Conservation (phyloP, 2,797 vertebrate species). For the Selene dorsalis region DNA sequence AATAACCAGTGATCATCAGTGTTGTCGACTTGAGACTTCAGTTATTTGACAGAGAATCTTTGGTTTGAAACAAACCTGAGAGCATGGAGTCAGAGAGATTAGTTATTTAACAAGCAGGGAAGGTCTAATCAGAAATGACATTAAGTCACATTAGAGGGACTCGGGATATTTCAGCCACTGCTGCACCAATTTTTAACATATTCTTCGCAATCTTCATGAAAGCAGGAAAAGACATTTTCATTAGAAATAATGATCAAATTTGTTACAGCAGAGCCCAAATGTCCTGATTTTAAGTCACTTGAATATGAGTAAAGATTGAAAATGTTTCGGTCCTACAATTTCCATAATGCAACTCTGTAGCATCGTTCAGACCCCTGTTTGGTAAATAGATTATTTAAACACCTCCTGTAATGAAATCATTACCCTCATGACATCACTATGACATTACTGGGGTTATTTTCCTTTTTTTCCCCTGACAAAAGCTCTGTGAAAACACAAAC, state of each 20-base stretch:
- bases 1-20: not conserved
- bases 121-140: not conserved
- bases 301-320: constrained; percentile 9
- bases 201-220: not conserved
- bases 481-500: not conserved
- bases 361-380: not conserved
- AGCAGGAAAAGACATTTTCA: too few relatives aligned
- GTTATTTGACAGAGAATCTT: not conserved
- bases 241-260: not conserved
- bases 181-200: not conserved
- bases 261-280: not conserved
- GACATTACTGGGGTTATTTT: not conserved
- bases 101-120: not conserved
- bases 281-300: not conserved
- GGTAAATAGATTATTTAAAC: not conserved
- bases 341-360: not conserved
- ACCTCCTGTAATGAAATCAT: not conserved
- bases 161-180: not conserved
- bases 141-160: not conserved
- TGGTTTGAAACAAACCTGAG: not conserved
- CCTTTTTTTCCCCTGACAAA: constrained; percentile 14
- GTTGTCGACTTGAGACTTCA: not conserved
- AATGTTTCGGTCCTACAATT: not conserved
- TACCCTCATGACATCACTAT: constrained; percentile 3
- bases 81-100: not conserved